Base-by-base conservation (phyloP, 1,140 invertebrate species). In the Melitaea cinxia region DNA sequence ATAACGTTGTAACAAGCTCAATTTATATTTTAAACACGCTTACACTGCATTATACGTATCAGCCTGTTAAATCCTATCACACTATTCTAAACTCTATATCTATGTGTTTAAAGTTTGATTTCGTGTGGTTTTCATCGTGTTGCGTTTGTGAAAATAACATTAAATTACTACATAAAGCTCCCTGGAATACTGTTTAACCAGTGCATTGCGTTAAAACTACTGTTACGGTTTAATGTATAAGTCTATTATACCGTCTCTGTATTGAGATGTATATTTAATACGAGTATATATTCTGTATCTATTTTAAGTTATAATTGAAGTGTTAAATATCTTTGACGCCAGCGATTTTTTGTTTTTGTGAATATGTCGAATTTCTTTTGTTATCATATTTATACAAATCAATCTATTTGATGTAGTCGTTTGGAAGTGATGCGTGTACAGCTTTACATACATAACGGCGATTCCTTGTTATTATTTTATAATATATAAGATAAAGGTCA, bases 1-100 rank as follows among this genome's bases (percentile, higher is more conserved):
- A 17, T 19, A 56, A 35, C 26, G 55, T 6, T 10, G 53, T 26
- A 68, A 61, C 54, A 24, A 58, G 65, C 57, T 62, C 45, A 58
- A 60, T 62, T 57, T 72, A 64, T 57, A 65, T 39, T 67, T 69
- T 65, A 72, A n/a, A 65, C 69, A 68, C 52, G 65, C 61, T 72
- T 67, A 35, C 61, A 62, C 56, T 58, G 35, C 65, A 65, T 57
- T 68, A 64, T 45, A 52, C 19, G 15, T 45, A 45, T 19, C 39
- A 15, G 21, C n/a, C n/a, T 7, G 12, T 3, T 24, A 2, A 26
- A 15, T 0, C 12, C 7, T n/a, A n/a, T 37, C 19, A 45, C 4
- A 14, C 19, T 15, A 15, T 56, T 56, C 39, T 39, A 14, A 39
- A 15, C 53, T 12, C 37, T 42, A 42, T 12, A 0, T 0, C 0